These are phyloP conservation scores for Ameiurus melas DNA, from an alignment of 2,113 vertebrate genomes.

Conservation along the genomic window DNA sequence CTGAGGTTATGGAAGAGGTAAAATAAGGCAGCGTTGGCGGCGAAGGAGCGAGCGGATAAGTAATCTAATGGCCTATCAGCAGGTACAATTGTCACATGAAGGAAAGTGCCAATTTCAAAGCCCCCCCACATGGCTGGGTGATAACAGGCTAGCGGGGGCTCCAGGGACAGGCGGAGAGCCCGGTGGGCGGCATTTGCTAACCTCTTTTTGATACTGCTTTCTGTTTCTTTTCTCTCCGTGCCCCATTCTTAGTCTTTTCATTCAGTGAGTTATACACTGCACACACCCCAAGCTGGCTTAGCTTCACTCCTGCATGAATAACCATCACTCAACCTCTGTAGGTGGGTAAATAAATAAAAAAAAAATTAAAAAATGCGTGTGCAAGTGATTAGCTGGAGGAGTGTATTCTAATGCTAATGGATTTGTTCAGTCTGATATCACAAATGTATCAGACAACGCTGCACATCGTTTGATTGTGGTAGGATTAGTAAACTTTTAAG, in stretches of 20 bases:
- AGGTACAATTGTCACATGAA: constrained; percentile 66
- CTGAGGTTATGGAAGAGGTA: constrained; percentile 39
- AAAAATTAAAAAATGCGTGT: neutral
- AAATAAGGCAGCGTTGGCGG: constrained; percentile 41
- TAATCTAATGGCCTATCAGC: constrained; percentile 67
- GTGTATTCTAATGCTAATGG: neutral
- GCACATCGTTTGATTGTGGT: neutral
- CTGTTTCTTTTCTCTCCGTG: constrained; percentile 24
- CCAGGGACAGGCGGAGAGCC: constrained; percentile 48
- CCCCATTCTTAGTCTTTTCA: neutral
- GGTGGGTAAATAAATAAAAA: neutral
- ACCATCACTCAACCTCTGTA: neutral
- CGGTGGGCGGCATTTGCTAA: constrained; percentile 48
- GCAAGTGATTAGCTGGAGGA: neutral
- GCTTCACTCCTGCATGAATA: neutral
- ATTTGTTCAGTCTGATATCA: neutral
- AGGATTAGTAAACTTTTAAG: neutral
- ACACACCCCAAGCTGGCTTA: neutral
- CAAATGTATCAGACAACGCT: neutral
- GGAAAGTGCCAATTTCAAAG: constrained; percentile 68
- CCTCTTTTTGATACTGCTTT: constrained; percentile 54
- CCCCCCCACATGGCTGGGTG: constrained; percentile 60
- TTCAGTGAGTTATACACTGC: constrained; percentile 23
- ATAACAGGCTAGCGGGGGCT: constrained; percentile 61
- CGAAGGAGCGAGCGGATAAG: constrained; percentile 55